phyloP scores from a whole-genome alignment of 1,140 invertebrate genomes.

The Aethina tumida region DNA sequence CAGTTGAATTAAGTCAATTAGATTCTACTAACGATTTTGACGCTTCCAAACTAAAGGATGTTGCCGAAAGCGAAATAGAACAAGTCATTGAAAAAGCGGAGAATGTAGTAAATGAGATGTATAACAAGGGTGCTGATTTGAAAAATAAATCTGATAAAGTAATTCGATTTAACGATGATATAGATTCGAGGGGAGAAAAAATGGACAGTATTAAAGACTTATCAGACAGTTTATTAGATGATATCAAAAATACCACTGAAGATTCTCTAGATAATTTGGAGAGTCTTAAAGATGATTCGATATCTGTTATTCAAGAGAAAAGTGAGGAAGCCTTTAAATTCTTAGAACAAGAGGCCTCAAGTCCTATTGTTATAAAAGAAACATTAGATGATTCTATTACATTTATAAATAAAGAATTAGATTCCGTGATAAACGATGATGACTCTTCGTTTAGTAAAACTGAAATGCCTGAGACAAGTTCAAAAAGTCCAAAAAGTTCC shows the following conservation, averaged over 20 bases:
- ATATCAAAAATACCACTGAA: slow-evolving; percentile 21
- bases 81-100: slow-evolving; percentile 29
- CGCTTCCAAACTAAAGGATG: slow-evolving; percentile 12
- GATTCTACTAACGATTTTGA: slow-evolving; percentile 10
- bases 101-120: slow-evolving; percentile 23
- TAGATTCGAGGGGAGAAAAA: slow-evolving; percentile 12
- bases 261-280: slow-evolving; percentile 28
- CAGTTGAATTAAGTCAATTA: no score
- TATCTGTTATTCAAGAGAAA: slow-evolving; percentile 26
- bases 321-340: slow-evolving; percentile 34
- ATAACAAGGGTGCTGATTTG: slow-evolving; percentile 9
- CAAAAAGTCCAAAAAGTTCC: slow-evolving; percentile 16
- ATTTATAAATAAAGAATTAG: slow-evolving; percentile 18
- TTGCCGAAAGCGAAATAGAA: slow-evolving; percentile 26
- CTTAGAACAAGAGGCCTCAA: slow-evolving; percentile 32
- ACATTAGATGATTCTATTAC: slow-evolving; percentile 5
- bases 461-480: slow-evolving; percentile 11
- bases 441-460: slow-evolving; percentile 9
- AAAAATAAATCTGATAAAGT: slow-evolving; percentile 5
- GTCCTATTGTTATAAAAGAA: slow-evolving; percentile 12
- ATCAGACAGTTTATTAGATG: slow-evolving; percentile 21
- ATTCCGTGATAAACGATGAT: slow-evolving; percentile 12
- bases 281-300: slow-evolving; percentile 27
- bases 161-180: slow-evolving; percentile 1
- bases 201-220: slow-evolving; percentile 16